Conservation (phyloP, 2,888 invertebrate species). For the Chironomus riparius region DNA sequence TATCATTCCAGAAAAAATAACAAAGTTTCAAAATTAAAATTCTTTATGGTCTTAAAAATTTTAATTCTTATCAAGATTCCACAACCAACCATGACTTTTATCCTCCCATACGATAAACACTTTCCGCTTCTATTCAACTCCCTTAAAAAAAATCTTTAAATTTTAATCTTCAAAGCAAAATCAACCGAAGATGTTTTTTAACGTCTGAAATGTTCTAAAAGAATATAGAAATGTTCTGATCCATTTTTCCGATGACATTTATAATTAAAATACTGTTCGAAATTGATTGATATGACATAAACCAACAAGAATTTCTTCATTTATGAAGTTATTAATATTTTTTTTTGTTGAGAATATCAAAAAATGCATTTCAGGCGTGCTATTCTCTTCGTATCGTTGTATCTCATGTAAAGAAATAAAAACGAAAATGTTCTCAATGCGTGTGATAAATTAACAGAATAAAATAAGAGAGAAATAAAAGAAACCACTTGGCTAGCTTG, state of each 20-base stretch:
- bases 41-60: no score
- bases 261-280: background rate
- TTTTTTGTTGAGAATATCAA: no score
- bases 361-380: background rate
- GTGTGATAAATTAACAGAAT: slow-evolving; percentile 14
- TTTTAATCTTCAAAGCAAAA: background rate
- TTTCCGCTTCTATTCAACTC: background rate
- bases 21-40: no score
- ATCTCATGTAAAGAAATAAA: background rate
- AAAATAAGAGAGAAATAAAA: background rate
- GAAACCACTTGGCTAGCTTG: no score
- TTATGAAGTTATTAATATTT: no score
- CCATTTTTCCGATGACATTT: background rate
- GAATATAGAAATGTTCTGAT: background rate
- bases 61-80: no score
- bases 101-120: no score
- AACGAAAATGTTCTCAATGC: background rate
- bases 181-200: background rate
- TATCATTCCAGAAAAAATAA: no score
- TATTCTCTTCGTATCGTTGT: background rate
- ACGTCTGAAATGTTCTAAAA: background rate
- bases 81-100: no score
- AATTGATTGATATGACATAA: slow-evolving; percentile 7
- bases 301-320: background rate
- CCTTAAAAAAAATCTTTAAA: background rate